Percentiles rank a stretch among this genome's conserved stretches.
Conservation (phyloP, 2,888 invertebrate species). For the Rhaphigaster nebulosa region DNA sequence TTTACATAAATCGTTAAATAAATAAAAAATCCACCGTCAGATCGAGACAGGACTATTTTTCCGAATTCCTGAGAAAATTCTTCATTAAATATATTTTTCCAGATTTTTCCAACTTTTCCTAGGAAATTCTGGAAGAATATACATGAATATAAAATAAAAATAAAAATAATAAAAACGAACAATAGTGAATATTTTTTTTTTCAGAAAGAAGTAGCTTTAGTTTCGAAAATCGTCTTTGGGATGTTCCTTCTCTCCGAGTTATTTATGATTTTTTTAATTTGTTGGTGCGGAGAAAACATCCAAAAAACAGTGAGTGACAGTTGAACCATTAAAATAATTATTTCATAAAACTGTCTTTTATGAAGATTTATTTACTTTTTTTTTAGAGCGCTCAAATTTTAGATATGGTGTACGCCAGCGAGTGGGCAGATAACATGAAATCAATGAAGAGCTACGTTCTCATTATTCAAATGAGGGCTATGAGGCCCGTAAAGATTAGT, state of each 20-base stretch:
- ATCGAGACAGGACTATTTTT: no score
- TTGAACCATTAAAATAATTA: not conserved
- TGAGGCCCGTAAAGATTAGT: not conserved
- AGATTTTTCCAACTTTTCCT: no score
- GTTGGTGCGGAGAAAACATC: not conserved
- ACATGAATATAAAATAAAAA: no score
- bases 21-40: no score
- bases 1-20: no score
- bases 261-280: not conserved
- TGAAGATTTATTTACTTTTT: not conserved
- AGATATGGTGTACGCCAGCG: not conserved
- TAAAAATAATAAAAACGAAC: no score
- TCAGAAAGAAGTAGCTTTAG: not conserved
- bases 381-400: not conserved
- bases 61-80: no score
- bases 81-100: no score
- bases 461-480: not conserved
- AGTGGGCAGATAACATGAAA: not conserved
- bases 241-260: not conserved
- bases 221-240: not conserved
- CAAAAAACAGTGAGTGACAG: not conserved
- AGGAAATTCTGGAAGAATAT: no score
- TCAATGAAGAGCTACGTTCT: not conserved
- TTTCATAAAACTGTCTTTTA: not conserved
- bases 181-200: not conserved